These are phyloP conservation scores for Vulpes lagopus DNA, from an alignment of 2,113 vertebrate species.

Conservation along the genomic window DNA sequence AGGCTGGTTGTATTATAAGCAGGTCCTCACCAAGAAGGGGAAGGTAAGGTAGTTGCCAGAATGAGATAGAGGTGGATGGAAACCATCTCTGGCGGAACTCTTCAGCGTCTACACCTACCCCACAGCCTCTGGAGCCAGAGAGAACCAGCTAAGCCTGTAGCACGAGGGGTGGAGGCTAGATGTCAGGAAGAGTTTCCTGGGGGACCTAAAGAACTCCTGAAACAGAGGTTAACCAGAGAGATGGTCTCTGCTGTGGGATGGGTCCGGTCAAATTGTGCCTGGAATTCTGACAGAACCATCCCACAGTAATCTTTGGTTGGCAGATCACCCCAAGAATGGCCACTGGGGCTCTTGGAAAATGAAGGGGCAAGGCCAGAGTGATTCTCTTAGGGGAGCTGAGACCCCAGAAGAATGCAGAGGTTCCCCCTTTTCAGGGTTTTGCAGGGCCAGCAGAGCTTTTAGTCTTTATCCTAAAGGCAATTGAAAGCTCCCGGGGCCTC, in stretches of 20 bases:
- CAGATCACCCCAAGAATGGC: not conserved
- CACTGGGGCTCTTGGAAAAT: not conserved
- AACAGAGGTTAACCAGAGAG: not conserved
- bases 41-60: constrained; percentile 89
- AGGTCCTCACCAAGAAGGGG: constrained; percentile 98
- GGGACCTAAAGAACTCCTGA: not conserved
- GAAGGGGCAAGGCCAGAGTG: not conserved
- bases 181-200: not conserved
- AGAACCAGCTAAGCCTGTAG: not conserved
- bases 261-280: not conserved
- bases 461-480: not conserved
- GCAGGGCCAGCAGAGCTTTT: not conserved
- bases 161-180: not conserved
- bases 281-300: not conserved
- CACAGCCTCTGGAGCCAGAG: not conserved
- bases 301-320: not conserved
- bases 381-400: not conserved
- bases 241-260: not conserved
- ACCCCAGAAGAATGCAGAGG: not conserved
- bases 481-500: not conserved
- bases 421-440: not conserved
- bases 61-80: not conserved
- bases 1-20: constrained; percentile 98
- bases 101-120: not conserved
- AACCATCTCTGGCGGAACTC: not conserved